Base-by-base conservation (phyloP, 2,888 invertebrate genomes). In the Gandaritis pyraliata region DNA sequence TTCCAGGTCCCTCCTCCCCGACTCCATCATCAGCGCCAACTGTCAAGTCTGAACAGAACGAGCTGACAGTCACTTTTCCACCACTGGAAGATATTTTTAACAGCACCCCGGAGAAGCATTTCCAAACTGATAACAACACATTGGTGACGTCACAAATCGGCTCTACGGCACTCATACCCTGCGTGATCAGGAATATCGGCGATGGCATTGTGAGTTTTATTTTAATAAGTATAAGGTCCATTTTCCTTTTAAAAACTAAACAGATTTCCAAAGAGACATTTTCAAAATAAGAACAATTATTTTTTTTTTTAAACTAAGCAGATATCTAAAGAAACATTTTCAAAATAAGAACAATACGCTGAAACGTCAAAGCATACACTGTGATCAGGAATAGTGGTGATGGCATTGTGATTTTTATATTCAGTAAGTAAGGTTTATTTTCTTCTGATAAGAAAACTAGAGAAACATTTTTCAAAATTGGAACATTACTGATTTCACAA, bases 381-480 rank as follows among this genome's bases (percentile, higher is more conserved):
- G 94, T 96, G 68, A 96, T 97, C 69, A 95, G 95, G 82, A 96
- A 96, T 82, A 96, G 97, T 74, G 96, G 97, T 53, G 97, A 97
- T 85, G 97, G 97, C 76, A 95, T 96, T 94, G 97, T 97, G 87
- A 96, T 96, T 64, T 39, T 45, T 49, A 47, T 49, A 45, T 57
- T 5, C 8, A 36, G 11, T 33, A 1, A 0, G 10, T 16, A 36
- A 48, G 41, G 46, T 36, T 11, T 36, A 12, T 41, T 13, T 46
- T 47, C n/a, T 3, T 8, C 33, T 33, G 33, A 33, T 11, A 23
- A 23, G 23, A 23, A 23, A 5, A 23, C 23, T 23, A 23, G 23
- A 23, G 23, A 23, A 23, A 2, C 23, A 23, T 23, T 84, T 97
- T 97, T 80, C 95, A 95, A 53, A 97, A 97, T 5, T 96, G 96